Percentiles rank a stretch among this genome's conserved stretches.
Conservation (phyloP, 1,140 invertebrate species). For the Papilio dardanus region DNA sequence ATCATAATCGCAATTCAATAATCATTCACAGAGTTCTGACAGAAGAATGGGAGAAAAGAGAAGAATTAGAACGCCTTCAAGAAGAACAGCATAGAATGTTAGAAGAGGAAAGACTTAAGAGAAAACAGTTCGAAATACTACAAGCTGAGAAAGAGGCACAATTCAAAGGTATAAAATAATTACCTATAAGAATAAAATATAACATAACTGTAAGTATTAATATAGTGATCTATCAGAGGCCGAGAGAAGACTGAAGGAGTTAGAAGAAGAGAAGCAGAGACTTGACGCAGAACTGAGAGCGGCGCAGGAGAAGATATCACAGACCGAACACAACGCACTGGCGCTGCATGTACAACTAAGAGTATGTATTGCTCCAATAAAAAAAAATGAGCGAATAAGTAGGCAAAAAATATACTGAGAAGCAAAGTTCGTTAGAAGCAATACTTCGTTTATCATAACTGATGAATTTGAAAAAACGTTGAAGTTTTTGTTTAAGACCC, state of each 20-base stretch:
- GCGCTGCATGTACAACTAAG: conserved; percentile 85
- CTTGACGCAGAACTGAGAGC: conserved; percentile 86
- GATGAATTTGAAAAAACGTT: neutral
- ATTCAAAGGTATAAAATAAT: conserved; percentile 75
- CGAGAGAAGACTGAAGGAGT: conserved; percentile 84
- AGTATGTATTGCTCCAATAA: conserved; percentile 50
- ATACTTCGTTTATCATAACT: neutral
- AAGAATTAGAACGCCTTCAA: conserved; percentile 90
- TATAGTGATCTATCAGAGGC: conserved; percentile 82
- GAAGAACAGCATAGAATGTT: conserved; percentile 88
- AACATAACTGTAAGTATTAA: neutral
- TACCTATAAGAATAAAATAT: neutral
- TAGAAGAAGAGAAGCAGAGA: conserved; percentile 86
- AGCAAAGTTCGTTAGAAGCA: no score
- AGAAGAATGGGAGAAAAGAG: conserved; percentile 92
- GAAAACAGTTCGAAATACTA: conserved; percentile 87
- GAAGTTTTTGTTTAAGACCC: no score
- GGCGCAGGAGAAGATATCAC: conserved; percentile 86
- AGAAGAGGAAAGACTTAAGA: conserved; percentile 88
- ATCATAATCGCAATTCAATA: neutral
- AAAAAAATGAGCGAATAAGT: neutral
- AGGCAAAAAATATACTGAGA: neutral
- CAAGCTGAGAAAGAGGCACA: conserved; percentile 89
- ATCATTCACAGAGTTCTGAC: conserved; percentile 84
- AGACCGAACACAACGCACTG: conserved; percentile 86